phyloP scores from a whole-genome alignment of 2,888 invertebrate genomes.

The Acanthacorydalis orientalis region DNA sequence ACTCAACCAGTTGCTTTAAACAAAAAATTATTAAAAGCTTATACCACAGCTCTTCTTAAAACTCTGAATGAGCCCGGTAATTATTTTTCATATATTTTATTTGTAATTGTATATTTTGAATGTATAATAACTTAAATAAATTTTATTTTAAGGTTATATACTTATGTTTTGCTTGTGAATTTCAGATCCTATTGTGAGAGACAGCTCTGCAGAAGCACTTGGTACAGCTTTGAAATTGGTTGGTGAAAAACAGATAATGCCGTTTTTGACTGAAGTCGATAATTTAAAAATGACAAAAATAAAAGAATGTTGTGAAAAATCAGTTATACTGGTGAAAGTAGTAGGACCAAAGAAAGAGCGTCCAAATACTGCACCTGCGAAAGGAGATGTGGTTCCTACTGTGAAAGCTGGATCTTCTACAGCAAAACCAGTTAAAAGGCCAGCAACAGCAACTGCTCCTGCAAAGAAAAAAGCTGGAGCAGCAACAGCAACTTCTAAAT shows the following conservation, averaged over 20 bases:
- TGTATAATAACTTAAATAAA: too few relatives aligned
- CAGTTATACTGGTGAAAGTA: conserved; percentile 64
- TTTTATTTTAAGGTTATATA: too few relatives aligned
- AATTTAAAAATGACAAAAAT: conserved; percentile 83
- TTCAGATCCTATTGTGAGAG: conserved; percentile 76
- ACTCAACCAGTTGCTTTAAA: conserved; percentile 67
- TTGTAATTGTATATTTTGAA: too few relatives aligned
- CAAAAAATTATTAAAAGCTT: conserved; percentile 78
- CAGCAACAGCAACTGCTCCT: conserved; percentile 16
- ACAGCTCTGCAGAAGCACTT: conserved; percentile 81
- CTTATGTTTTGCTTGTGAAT: conserved; percentile 13
- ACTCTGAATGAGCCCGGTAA: conserved; percentile 57
- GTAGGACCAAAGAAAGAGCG: conserved; percentile 44
- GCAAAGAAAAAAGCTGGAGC: conserved; percentile 23
- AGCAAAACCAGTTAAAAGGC: conserved; percentile 34
- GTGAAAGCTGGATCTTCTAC: conserved; percentile 30
- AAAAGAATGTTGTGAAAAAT: conserved; percentile 86
- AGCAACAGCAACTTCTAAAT: conserved; percentile 17
- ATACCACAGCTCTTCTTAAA: conserved; percentile 62
- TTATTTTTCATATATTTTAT: not conserved
- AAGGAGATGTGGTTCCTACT: conserved; percentile 21
- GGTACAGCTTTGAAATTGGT: conserved; percentile 89
- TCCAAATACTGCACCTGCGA: conserved; percentile 33
- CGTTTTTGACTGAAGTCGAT: conserved; percentile 79
- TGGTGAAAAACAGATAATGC: conserved; percentile 76